phyloP scores from a whole-genome alignment of 1,140 invertebrate genomes.

The Sycophila sp. region DNA sequence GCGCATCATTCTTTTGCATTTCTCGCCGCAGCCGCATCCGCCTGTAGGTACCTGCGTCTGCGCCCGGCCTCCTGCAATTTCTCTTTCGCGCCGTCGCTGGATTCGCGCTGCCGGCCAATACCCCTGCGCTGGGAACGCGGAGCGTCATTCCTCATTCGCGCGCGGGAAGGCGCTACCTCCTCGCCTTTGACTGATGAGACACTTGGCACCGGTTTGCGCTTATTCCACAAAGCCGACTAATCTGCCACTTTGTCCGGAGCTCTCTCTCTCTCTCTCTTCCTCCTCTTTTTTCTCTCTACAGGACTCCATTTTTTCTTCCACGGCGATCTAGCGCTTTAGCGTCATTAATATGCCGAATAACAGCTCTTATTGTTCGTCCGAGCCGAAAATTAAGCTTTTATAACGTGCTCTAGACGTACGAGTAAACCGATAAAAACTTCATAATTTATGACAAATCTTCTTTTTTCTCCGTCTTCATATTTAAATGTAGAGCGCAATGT shows the following conservation, averaged over 20 bases:
- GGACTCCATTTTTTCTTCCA: background rate
- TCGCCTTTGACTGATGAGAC: conserved; percentile 18
- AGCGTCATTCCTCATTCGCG: background rate
- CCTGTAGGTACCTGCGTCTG: background rate
- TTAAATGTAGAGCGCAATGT: no score
- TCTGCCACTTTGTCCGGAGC: background rate
- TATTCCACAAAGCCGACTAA: background rate
- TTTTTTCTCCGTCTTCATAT: no score
- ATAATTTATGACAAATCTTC: no score
- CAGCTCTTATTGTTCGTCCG: background rate
- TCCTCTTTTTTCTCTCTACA: background rate
- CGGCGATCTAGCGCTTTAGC: background rate
- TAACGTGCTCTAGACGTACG: no score
- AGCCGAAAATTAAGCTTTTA: no score
- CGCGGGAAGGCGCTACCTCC: background rate
- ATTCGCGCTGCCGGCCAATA: no score
- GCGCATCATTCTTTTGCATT: background rate
- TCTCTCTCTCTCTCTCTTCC: background rate
- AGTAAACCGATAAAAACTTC: no score
- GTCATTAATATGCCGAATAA: background rate
- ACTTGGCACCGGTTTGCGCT: background rate
- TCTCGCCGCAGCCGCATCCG: background rate
- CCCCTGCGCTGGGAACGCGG: no score
- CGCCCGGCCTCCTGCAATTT: background rate
- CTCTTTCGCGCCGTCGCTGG: background rate